Conservation (phyloP, 2,113 vertebrate genomes). For the Pitta sordida region DNA sequence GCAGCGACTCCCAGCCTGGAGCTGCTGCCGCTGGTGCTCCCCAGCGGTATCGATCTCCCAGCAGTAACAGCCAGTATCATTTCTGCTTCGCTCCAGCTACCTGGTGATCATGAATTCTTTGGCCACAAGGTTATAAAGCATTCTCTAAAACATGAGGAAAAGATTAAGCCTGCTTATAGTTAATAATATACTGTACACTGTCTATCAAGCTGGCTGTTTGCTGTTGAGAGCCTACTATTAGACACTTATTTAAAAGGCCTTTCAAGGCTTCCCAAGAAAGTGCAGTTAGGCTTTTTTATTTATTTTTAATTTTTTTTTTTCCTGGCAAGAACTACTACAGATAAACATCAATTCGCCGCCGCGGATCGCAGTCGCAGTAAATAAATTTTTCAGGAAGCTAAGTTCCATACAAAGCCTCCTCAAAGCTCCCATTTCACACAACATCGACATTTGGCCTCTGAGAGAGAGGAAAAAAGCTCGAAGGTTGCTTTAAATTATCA, state of each 20-base stretch:
- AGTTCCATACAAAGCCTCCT: constrained; percentile 71
- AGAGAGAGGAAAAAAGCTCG: constrained; percentile 71
- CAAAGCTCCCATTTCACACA: constrained; percentile 73
- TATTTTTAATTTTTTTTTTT: no score
- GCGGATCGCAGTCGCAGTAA: constrained; percentile 72
- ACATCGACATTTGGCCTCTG: constrained; percentile 69
- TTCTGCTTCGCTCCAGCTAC: constrained; percentile 70
- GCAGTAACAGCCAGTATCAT: constrained; percentile 47
- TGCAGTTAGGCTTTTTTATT: constrained; percentile 63
- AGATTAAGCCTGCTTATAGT: constrained; percentile 68
- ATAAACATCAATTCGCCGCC: constrained; percentile 76
- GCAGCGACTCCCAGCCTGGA: not conserved
- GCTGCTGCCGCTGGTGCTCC: not conserved
- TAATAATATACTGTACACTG: constrained; percentile 55
- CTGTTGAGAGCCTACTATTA: constrained; percentile 64
- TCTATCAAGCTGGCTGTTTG: constrained; percentile 58
- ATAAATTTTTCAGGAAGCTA: constrained; percentile 79
- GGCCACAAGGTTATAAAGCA: constrained; percentile 66
- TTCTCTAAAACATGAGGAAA: constrained; percentile 66
- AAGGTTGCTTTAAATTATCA: constrained; percentile 69
- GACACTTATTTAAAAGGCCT: constrained; percentile 73
- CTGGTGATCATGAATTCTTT: constrained; percentile 59
- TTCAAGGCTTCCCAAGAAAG: constrained; percentile 60
- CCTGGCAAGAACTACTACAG: constrained; percentile 61
- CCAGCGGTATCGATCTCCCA: constrained; percentile 50